Evolutionary conservation across 2,888 invertebrate species (phyloP).

Genomic region (Cosmopolites sordidus): DNA sequence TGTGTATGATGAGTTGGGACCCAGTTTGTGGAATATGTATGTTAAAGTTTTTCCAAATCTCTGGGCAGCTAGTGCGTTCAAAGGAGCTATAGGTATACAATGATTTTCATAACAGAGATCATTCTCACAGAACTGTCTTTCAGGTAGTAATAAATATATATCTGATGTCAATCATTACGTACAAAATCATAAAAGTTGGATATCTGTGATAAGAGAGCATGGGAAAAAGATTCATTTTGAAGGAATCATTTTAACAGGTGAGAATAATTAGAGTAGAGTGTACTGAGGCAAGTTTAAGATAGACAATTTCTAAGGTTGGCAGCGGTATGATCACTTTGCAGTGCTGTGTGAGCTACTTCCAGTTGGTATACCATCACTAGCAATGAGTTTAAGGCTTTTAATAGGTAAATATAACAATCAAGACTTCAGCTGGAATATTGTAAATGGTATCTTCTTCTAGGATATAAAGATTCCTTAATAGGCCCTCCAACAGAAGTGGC

Average conservation of each 20-base stretch:
- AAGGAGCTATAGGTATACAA: constrained; percentile 62
- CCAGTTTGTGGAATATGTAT: constrained; percentile 55
- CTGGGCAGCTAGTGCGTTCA: constrained; percentile 82
- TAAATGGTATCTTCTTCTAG: constrained; percentile 25
- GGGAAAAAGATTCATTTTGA: constrained; percentile 52
- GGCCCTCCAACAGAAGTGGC: constrained; percentile 51
- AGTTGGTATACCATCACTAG: constrained; percentile 61
- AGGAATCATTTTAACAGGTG: constrained; percentile 68
- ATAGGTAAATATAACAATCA: constrained; percentile 26
- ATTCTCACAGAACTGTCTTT: constrained; percentile 8
- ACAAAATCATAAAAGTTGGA: constrained; percentile 69
- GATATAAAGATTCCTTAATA: constrained; percentile 47
- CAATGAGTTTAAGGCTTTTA: constrained; percentile 55
- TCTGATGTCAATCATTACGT: constrained; percentile 61
- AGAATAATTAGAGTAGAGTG: constrained; percentile 40
- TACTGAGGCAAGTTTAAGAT: constrained; percentile 41
- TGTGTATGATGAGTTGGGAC: constrained; percentile 42
- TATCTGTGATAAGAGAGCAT: constrained; percentile 55
- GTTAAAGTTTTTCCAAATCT: constrained; percentile 59
- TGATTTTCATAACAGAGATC: neutral
- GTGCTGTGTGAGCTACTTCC: constrained; percentile 65
- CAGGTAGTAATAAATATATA: constrained; percentile 47
- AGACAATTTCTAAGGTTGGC: constrained; percentile 49
- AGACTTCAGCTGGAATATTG: no score
- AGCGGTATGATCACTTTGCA: constrained; percentile 67